Evolutionary conservation across 2,113 vertebrate genomes (phyloP).

Genomic region (Hydrolagus affinis): DNA sequence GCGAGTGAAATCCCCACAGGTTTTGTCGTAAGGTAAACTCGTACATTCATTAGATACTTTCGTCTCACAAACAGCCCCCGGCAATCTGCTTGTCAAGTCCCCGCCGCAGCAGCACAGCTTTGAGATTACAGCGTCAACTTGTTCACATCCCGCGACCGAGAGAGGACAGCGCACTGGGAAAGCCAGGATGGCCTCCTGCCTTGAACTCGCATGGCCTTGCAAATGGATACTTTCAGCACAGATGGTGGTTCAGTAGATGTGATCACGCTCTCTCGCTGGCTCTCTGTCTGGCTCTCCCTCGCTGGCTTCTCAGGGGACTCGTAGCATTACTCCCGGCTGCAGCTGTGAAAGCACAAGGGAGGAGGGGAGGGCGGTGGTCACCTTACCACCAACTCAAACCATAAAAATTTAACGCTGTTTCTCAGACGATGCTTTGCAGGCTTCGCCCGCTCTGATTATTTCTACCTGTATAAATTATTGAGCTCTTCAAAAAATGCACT

Average conservation of each 20-base stretch:
- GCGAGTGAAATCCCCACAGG: no score
- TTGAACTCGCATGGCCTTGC: neutral
- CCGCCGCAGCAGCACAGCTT: neutral
- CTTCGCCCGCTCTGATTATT: neutral
- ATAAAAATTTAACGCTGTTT: slow-evolving; percentile 20
- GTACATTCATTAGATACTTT: neutral
- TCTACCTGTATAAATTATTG: slow-evolving; percentile 24
- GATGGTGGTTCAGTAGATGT: neutral
- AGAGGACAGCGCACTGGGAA: neutral
- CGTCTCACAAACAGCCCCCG: neutral
- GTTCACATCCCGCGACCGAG: neutral
- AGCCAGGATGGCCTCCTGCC: neutral
- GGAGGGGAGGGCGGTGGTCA: neutral
- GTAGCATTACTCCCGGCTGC: neutral
- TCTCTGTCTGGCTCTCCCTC: no score
- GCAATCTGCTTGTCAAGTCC: neutral
- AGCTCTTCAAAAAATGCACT: neutral
- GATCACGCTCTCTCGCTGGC: neutral
- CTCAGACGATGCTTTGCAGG: slow-evolving; percentile 13
- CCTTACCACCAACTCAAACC: neutral
- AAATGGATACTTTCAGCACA: slow-evolving; percentile 21
- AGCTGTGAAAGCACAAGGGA: slow-evolving; percentile 1
- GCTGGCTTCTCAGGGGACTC: neutral
- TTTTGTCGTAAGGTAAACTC: neutral
- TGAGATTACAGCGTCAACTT: neutral